Percentiles rank a stretch among this genome's conserved stretches.
These are phyloP conservation scores for Patiria pectinifera DNA, from an alignment of 53 echinoderm and acorn worm genomes.

Conservation along the genomic window DNA sequence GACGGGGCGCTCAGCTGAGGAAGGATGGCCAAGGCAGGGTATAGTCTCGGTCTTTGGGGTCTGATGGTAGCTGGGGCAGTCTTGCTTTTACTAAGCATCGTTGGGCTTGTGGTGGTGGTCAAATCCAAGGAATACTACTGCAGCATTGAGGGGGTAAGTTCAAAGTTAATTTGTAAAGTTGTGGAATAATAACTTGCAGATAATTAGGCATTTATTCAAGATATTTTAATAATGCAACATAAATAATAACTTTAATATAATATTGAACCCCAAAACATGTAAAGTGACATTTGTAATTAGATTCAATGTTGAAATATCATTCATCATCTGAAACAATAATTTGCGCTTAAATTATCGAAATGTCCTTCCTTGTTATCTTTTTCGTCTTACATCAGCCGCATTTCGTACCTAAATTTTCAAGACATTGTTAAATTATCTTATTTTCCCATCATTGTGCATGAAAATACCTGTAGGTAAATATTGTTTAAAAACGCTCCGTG, in stretches of 20 bases:
- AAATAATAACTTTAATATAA: neutral
- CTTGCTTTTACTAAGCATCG: slow-evolving; percentile 16
- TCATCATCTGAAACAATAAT: neutral
- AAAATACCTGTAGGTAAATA: no score
- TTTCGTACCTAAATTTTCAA: no score
- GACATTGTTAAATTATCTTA: no score
- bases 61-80: slow-evolving; percentile 11
- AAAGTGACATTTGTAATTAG: no score
- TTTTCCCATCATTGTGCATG: no score
- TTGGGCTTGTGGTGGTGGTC: slow-evolving; percentile 38
- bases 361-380: no score
- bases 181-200: neutral
- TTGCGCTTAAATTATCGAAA: neutral
- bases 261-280: neutral
- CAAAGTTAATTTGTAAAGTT: neutral
- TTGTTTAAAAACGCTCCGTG: no score
- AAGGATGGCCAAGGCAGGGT: slow-evolving; percentile 35
- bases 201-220: neutral
- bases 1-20: neutral
- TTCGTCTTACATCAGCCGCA: no score
- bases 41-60: neutral
- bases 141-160: slow-evolving; percentile 52
- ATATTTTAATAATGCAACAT: neutral
- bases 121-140: slow-evolving; percentile 54
- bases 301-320: no score